Evolutionary conservation across 2,113 vertebrate genomes (phyloP), one percentile per base, ranked within the genome.

Genomic region (Menura novaehollandiae): DNA sequence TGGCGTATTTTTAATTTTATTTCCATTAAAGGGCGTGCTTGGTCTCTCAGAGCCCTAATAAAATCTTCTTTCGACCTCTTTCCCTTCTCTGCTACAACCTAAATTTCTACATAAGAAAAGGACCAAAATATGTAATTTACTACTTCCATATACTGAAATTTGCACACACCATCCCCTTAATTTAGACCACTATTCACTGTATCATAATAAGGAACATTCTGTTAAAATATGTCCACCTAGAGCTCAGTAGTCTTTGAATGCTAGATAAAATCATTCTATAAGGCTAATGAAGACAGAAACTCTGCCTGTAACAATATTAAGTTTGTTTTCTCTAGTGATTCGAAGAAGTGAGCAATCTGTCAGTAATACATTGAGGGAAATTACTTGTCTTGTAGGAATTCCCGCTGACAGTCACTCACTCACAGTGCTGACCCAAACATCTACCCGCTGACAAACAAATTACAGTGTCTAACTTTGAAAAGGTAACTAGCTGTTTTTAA

Each of bases 231-330:
- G 89, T 95, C 95, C 82, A 95, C 94, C 96, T 93, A 96, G 94
- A 97, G 94, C 96, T 96, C 96, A 87, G 95, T 97, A 97, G 97
- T 91, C 97, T 98, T 97, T 98, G 97, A 98, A 96, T 95, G 76
- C 89, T 95, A 76, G 85, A 98, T 99, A 98, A 96, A 97, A 98
- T 98, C 98, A 97, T 99, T 98, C 98, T 98, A 97, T 97, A 97
- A 97, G 97, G 97, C 98, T 99, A 99, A 99, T 99, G 99, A 99
- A 99, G 99, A 99, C 97, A 98, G 99, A 99, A 99, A 98, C 96
- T 98, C 98, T 98, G 98, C 91, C 98, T 97, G 97, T 97, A 98
- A 98, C 98, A 98, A 98, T 98, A 98, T 99, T 98, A 98, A 98
- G 97, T 98, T 97, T 98, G 98, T 98, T 98, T 98, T 98, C 99